A percentile compares a stretch with the other conserved stretches of the same genome.
phyloP scores from a whole-genome alignment of 2,113 vertebrate species.

The Sardina pilchardus region DNA sequence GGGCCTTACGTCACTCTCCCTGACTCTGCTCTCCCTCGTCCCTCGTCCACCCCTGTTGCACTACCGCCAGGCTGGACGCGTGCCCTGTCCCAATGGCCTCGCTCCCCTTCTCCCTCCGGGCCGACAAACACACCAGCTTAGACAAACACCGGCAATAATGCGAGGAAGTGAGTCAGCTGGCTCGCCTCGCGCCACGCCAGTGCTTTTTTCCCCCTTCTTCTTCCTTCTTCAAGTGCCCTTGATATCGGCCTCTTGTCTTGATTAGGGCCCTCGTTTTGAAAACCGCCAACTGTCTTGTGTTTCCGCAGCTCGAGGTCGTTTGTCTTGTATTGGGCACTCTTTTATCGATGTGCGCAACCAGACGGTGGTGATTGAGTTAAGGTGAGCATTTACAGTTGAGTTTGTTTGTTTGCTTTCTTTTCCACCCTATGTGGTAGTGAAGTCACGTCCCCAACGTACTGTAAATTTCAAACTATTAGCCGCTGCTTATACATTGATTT shows the following conservation, averaged over 20 bases:
- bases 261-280: neutral
- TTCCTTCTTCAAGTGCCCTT: neutral
- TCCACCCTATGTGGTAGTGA: too few species aligned
- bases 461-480: too few species aligned
- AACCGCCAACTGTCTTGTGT: neutral
- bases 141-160: constrained; percentile 10
- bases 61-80: neutral
- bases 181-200: neutral
- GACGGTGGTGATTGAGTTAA: too few species aligned
- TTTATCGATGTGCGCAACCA: neutral
- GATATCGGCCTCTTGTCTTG: neutral
- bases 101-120: neutral
- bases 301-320: neutral
- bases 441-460: too few species aligned
- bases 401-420: too few species aligned
- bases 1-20: neutral
- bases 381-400: too few species aligned
- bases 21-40: neutral
- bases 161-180: constrained; percentile 4
- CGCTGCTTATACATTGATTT: too few species aligned
- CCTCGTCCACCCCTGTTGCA: neutral
- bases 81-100: neutral
- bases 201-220: too few species aligned
- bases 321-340: neutral
- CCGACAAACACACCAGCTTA: neutral